phyloP scores from a whole-genome alignment of 2,113 vertebrate genomes.

The Gasterosteus nipponicus region DNA sequence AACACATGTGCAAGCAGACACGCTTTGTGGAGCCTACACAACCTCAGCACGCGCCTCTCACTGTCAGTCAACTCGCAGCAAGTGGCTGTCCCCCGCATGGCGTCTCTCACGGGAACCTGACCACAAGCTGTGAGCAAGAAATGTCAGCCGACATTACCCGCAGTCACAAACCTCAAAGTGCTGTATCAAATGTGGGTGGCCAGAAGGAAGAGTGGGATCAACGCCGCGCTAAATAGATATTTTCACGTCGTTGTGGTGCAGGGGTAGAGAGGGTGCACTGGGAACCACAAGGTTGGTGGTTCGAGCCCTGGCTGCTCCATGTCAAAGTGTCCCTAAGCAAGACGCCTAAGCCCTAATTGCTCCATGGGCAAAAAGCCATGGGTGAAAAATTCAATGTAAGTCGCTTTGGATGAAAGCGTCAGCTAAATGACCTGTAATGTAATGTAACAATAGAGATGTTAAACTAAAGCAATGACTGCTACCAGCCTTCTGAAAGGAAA shows the following conservation, averaged over 20 bases:
- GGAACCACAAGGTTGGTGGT: no score
- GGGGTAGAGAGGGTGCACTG: no score
- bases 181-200: conserved; percentile 27
- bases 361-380: no score
- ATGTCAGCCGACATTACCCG: conserved; percentile 80
- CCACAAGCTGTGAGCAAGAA: conserved; percentile 76
- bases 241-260: neutral
- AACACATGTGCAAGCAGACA: conserved; percentile 40
- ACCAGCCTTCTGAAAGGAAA: neutral
- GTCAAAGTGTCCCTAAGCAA: no score
- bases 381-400: no score
- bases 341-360: no score
- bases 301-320: no score
- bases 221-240: neutral
- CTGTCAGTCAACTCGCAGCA: conserved; percentile 70
- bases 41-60: conserved; percentile 43
- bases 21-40: conserved; percentile 28
- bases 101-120: conserved; percentile 66
- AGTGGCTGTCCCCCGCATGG: conserved; percentile 58
- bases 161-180: conserved; percentile 51
- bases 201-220: conserved; percentile 3
- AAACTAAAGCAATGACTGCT: neutral
- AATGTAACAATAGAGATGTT: neutral
- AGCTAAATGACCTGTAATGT: no score
- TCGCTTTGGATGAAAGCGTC: no score